A percentile compares a stretch with the other conserved stretches of the same genome.
phyloP scores from a whole-genome alignment of 1,140 invertebrate genomes.

The Euura lappo region DNA sequence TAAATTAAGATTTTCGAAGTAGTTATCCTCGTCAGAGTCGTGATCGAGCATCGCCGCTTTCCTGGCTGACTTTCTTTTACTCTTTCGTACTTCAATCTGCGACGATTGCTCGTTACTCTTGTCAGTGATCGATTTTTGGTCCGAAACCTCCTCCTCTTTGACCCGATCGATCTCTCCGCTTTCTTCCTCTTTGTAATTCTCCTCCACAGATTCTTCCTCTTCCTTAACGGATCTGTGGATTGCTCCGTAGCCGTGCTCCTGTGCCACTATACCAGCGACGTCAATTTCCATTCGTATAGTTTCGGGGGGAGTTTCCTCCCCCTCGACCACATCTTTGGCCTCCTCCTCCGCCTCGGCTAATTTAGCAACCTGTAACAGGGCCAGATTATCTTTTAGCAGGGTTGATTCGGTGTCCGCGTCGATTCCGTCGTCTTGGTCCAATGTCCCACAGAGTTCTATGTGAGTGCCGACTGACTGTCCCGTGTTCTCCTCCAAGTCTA shows the following conservation, averaged over 20 bases:
- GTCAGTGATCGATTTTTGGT: neutral
- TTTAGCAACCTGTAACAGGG: slow-evolving; percentile 41
- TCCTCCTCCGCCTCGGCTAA: slow-evolving; percentile 20
- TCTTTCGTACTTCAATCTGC: slow-evolving; percentile 35
- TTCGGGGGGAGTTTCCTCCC: too few relatives aligned
- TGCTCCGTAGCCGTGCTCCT: neutral
- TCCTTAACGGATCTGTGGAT: neutral
- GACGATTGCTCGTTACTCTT: neutral
- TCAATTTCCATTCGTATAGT: neutral
- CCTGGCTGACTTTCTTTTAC: slow-evolving; percentile 36
- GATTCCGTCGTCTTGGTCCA: slow-evolving; percentile 32
- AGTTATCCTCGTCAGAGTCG: slow-evolving; percentile 51
- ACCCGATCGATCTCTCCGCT: neutral
- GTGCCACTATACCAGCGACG: neutral
- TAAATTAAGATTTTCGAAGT: slow-evolving; percentile 57
- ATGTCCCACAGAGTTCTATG: slow-evolving; percentile 31
- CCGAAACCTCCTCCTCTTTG: neutral
- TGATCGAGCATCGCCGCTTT: slow-evolving; percentile 25
- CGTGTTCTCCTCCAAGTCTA: slow-evolving; percentile 39
- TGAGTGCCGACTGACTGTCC: slow-evolving; percentile 33
- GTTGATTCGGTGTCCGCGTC: slow-evolving; percentile 26
- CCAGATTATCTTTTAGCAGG: slow-evolving; percentile 50
- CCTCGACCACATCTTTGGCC: neutral
- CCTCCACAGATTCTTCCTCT: neutral
- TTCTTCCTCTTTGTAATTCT: neutral